These are phyloP conservation scores for Ormyrus labotus DNA, from an alignment of 2,888 invertebrate species.

Conservation along the genomic window DNA sequence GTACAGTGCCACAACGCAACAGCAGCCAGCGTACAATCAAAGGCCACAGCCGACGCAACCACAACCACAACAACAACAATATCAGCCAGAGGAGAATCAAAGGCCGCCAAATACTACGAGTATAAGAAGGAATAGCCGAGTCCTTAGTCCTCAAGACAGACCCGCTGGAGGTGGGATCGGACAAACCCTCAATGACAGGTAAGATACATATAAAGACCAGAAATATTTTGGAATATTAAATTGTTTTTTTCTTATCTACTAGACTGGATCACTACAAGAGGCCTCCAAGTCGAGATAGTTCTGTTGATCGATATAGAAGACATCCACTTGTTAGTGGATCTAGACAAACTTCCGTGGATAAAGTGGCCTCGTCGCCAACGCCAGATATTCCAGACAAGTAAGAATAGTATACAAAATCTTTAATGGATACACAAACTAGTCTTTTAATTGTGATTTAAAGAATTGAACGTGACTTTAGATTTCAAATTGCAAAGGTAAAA, in stretches of 20 bases:
- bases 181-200: slow-evolving; percentile 74
- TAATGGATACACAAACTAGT: neutral
- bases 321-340: slow-evolving; percentile 82
- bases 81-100: slow-evolving; percentile 67
- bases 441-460: neutral
- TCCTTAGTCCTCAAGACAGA: slow-evolving; percentile 72
- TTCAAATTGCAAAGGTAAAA: too few species aligned
- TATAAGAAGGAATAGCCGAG: slow-evolving; percentile 73
- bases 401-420: slow-evolving; percentile 4
- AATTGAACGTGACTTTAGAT: neutral
- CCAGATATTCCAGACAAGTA: slow-evolving; percentile 71
- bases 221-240: too few species aligned
- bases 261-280: slow-evolving; percentile 95
- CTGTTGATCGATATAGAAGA: slow-evolving; percentile 88
- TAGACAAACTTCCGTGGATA: slow-evolving; percentile 88
- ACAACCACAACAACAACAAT: slow-evolving; percentile 69
- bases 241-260: neutral
- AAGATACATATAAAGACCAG: neutral
- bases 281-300: slow-evolving; percentile 91
- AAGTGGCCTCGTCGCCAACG: slow-evolving; percentile 73
- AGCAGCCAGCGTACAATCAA: slow-evolving; percentile 61
- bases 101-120: slow-evolving; percentile 68
- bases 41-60: slow-evolving; percentile 61
- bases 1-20: slow-evolving; percentile 64
- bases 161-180: slow-evolving; percentile 65